A percentile compares a stretch with the other conserved stretches of the same genome.
phyloP scores from a whole-genome alignment of 2,888 invertebrate species.

The Empis livida region DNA sequence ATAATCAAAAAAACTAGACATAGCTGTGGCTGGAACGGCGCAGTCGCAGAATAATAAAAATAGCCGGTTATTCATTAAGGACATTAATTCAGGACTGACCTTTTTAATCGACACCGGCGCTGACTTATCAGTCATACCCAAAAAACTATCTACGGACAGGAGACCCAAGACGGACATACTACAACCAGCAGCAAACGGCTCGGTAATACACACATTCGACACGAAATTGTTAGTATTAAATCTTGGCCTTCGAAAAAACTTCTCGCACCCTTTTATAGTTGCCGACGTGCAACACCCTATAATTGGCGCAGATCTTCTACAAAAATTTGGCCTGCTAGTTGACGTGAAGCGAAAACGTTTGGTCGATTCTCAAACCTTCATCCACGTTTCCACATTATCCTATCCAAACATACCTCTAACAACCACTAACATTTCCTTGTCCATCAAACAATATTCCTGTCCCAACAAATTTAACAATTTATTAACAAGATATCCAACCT shows the following conservation, averaged over 20 bases:
- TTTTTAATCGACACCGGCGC: too few relatives aligned
- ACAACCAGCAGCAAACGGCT: neutral
- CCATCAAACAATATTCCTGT: neutral
- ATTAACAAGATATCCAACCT: neutral
- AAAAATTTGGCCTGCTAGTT: neutral
- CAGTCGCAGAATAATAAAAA: too few relatives aligned
- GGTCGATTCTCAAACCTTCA: neutral
- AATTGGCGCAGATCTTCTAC: neutral
- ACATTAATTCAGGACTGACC: too few relatives aligned
- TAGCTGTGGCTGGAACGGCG: too few relatives aligned
- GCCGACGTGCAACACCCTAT: neutral
- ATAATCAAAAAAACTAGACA: too few relatives aligned
- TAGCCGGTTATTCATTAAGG: too few relatives aligned
- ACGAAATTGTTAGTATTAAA: neutral
- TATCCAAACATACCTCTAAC: neutral
- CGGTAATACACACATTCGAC: neutral
- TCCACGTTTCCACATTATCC: neutral
- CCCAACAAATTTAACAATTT: neutral
- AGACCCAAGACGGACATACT: too few relatives aligned
- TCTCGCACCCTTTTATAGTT: neutral
- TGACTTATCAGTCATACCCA: too few relatives aligned
- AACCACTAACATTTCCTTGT: neutral
- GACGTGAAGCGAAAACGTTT: neutral
- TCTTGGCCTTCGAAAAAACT: neutral
- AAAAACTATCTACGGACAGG: too few relatives aligned